Evolutionary conservation across 2,797 vertebrate species (phyloP), one percentile per base, ranked within the genome.

Genomic region (Chaunax sp.): DNA sequence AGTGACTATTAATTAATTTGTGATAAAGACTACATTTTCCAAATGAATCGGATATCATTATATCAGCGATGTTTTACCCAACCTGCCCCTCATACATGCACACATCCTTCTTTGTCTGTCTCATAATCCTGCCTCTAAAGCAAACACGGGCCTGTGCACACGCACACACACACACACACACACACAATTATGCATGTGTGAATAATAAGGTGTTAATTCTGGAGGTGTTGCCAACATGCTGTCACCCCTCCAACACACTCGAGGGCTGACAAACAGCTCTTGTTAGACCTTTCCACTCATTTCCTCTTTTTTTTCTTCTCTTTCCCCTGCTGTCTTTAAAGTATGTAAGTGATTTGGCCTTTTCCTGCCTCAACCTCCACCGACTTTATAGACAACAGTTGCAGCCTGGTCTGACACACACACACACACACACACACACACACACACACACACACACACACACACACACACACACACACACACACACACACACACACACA

Each of bases 131-230:
- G 30, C 37, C 40, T 53, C 25, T 59, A 56, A 81, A 67, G 12
- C 33, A 60, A 7, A 40, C 38, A 23, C 23, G 45, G 13, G 7
- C 59, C 2, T 14, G 15, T 18, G 23, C 35, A 40, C 52, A 25
- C 25, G 25, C 16, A 18, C 33, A 28, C 38, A 4, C 54, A 25
- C 53, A 20, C 64, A 51, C 44, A 37, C 47, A 41, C 49, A 38
- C 54, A 53, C 54, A 35, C 47, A 68, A 16, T 81, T 78, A 83
- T 82, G 69, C 69, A 83, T 73, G 81, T 77, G 66, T 85, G 85
- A 90, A 82, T 84, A 85, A 87, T 87, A 89, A 83, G 74, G 86
- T 89, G 86, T 87, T 89, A 87, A 88, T 87, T 82, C 60, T 78
- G 46, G 55, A 89, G 75, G 87, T 89, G 89, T 83, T 73, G 75